Percentiles rank a stretch among this genome's conserved stretches.
These are phyloP conservation scores for Perithous albicinctus DNA, from an alignment of 2,888 invertebrate genomes.

Conservation along the genomic window DNA sequence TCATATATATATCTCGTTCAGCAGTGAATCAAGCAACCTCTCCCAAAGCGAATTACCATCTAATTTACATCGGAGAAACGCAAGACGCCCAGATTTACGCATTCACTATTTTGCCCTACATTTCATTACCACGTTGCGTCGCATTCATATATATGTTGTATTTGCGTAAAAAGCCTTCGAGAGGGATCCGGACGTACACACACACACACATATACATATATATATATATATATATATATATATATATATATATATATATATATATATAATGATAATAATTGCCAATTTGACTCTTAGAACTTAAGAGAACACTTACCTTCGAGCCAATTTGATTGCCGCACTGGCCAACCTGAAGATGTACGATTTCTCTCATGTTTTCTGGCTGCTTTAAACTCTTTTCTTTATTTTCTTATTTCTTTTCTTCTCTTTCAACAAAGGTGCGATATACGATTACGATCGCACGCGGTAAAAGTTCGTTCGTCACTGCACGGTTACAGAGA, in stretches of 20 bases:
- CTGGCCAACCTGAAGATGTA: slow-evolving; percentile 88
- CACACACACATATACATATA: no score
- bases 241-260: not conserved
- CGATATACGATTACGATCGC: slow-evolving; percentile 3
- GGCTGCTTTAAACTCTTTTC: no score
- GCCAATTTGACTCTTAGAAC: not conserved
- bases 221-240: slow-evolving; percentile 10
- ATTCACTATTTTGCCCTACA: not conserved
- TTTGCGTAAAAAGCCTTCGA: not conserved
- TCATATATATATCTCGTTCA: no score
- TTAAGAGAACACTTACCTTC: slow-evolving; percentile 80
- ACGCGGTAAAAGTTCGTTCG: slow-evolving; percentile 59
- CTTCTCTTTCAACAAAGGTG: no score
- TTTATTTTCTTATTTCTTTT: no score
- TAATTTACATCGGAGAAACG: no score
- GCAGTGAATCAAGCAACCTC: no score
- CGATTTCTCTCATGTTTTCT: slow-evolving; percentile 88
- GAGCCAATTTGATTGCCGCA: slow-evolving; percentile 89
- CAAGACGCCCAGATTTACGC: not conserved
- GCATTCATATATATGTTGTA: slow-evolving; percentile 6
- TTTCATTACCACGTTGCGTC: slow-evolving; percentile 35
- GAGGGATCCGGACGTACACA: no score
- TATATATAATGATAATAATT: not conserved
- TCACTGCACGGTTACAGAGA: slow-evolving; percentile 49
- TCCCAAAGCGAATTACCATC: no score